A percentile compares a stretch with the other conserved stretches of the same genome.
Evolutionary conservation across 2,888 invertebrate genomes (phyloP).

Genomic region (Anticlea derivata): DNA sequence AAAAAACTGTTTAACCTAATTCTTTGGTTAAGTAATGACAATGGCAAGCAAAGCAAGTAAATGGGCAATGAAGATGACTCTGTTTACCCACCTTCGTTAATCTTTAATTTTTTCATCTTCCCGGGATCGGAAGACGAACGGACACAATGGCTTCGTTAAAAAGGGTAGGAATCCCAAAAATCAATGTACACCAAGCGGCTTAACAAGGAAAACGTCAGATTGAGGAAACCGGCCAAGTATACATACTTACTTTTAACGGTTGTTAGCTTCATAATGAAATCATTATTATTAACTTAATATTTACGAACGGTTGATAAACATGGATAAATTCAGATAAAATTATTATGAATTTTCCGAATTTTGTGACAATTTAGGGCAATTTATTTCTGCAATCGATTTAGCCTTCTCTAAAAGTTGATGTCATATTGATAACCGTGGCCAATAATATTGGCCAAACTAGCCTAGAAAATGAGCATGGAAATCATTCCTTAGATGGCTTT

Average conservation of each 20-base stretch:
- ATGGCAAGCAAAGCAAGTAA: too few species aligned
- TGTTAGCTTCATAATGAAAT: constrained; percentile 35
- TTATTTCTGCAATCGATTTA: too few species aligned
- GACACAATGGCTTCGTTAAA: constrained; percentile 39
- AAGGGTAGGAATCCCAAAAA: constrained; percentile 36
- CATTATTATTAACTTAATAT: constrained; percentile 32
- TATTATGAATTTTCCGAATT: too few species aligned
- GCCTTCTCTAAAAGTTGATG: too few species aligned
- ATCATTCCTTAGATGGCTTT: too few species aligned
- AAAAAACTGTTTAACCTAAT: not conserved
- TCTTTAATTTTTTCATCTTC: constrained; percentile 12
- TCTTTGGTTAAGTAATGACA: too few species aligned
- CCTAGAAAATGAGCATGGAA: too few species aligned
- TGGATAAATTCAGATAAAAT: not conserved
- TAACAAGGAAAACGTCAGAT: constrained; percentile 38
- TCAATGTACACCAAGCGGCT: constrained; percentile 36
- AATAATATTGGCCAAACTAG: too few species aligned
- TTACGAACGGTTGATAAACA: constrained; percentile 12
- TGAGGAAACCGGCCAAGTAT: constrained; percentile 31
- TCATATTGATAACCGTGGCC: too few species aligned
- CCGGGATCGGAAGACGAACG: constrained; percentile 25
- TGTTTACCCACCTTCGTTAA: not conserved
- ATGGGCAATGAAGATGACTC: not conserved
- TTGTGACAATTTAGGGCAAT: too few species aligned
- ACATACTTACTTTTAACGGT: constrained; percentile 31